Evolutionary conservation across 2,888 invertebrate genomes (phyloP), one percentile per base, ranked within the genome.

Genomic region (Pollenia angustigena): DNA sequence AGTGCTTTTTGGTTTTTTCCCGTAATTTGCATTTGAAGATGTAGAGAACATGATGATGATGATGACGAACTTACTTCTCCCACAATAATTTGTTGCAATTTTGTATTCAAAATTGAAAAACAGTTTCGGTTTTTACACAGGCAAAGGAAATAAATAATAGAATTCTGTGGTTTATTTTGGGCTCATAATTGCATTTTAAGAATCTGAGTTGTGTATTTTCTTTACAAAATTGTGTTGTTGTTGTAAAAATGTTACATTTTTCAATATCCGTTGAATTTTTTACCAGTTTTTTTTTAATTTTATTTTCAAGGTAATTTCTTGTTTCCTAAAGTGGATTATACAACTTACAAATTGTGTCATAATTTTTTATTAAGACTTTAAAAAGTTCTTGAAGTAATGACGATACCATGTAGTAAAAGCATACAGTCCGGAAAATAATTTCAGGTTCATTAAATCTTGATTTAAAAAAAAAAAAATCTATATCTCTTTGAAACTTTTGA

Each of bases 21-120:
- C 6, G 18, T 48, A 56, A 48, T 64, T 74, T 32, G 23, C 66
- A 82, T 66, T 62, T n/a, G 23, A 46, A 71, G 69, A 60, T 82
- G 16, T 18, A 44, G 12, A 58, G 23, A 46, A 71, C 69, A 60
- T 82, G 16, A 18, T 52, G 12, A 58, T 44, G 23, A 32, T 79
- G 64, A 68, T 44, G 40, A 68, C 14, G 12, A 58, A 44, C 50
- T 32, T n/a, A 44, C 50, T 32, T 18, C 62, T 56, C 44, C 68
- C 50, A 75, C 58, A 32, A 56, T 66, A 40, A 48, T 58, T 74
- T 54, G 1, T 48, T 46, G 12, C 18, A 54, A 18, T 40, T 58
- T 11, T 58, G 2, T 58, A 1, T 42, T 50, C 7, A 60, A 48
- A 32, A 32, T 32, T 32, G 32, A 32, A 32, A 32, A 32, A 32